Evolutionary conservation across 2,797 vertebrate species (phyloP), one percentile per base, ranked within the genome.

Genomic region (Tympanoctomys barrerae): DNA sequence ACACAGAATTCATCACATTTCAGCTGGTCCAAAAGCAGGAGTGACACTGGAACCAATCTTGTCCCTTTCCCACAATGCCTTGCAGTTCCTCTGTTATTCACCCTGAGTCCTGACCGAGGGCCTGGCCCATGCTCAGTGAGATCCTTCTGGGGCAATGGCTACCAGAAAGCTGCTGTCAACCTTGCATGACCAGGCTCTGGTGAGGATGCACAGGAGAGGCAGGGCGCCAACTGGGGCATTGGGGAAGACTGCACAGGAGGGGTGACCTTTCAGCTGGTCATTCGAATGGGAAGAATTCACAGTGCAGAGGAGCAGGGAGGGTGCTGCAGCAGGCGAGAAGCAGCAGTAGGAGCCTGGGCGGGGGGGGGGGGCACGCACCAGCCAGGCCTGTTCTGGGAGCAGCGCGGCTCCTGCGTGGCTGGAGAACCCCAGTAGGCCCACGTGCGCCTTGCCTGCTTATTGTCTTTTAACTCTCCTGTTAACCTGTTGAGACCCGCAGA

Each of bases 381-480:
- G 22, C 54, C 79, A 77, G 54, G 36, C 0, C 0, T 49, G 36
- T 31, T 42, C n/a, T 14, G 22, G 66, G 52, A 49, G 61, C n/a
- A 13, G 14, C 28, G 22, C 5, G 31, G 39, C 33, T 91, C 24
- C 46, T 5, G 5, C 49, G 33, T 49, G 86, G n/a, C 14, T 61
- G 42, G 46, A 62, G 57, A 24, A 7, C 26, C 24, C 46, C 19
- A 57, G 33, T 3, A 31, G 14, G 73, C 59, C 66, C 54, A 33
- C 5, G 0, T 28, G 39, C 49, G 68, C 16, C 39, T 93, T 91
- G 33, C 62, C 42, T 62, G 52, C 71, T 83, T 79, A n/a, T 12
- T 62, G 73, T 28, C 66, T 62, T 61, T 77, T 66, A 89, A 78
- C 94, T 89, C 33, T 96, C 49, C 52, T 70, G 31, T 42, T 7